Evolutionary conservation across 2,113 vertebrate species (phyloP).

Genomic region (Caretta caretta): DNA sequence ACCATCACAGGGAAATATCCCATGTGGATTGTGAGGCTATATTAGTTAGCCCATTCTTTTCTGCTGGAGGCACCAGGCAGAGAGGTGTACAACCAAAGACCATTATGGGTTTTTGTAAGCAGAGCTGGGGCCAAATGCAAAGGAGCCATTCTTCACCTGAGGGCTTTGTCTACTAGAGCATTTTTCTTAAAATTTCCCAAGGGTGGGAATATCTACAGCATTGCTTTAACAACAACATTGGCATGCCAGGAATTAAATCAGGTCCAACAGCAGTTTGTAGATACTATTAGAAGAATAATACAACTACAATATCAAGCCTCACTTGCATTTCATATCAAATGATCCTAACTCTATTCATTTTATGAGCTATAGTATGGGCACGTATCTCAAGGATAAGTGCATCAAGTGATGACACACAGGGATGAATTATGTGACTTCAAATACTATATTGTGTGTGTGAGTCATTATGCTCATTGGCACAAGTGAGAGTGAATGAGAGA

Average conservation of each 20-base stretch:
- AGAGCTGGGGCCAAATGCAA: not conserved
- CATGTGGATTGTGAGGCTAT: not conserved
- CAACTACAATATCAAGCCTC: not conserved
- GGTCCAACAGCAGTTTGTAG: not conserved
- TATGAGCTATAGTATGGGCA: not conserved
- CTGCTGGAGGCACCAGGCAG: not conserved
- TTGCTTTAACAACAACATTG: not conserved
- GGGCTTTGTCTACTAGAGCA: not conserved
- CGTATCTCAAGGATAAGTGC: not conserved
- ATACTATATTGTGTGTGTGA: not conserved
- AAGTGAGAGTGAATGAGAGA: not conserved
- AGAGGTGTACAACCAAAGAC: not conserved
- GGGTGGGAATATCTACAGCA: not conserved
- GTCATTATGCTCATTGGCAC: not conserved
- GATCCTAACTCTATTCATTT: not conserved
- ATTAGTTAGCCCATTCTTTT: not conserved
- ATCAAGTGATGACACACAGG: not conserved
- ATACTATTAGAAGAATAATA: not conserved
- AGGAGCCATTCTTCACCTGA: not conserved
- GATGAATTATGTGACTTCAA: not conserved
- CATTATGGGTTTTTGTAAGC: not conserved
- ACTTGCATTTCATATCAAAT: not conserved
- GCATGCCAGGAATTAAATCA: not conserved
- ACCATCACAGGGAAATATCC: not conserved
- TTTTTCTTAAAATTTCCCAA: not conserved